Conservation (phyloP, 2,888 invertebrate genomes). For the Dryobotodes eremita region DNA sequence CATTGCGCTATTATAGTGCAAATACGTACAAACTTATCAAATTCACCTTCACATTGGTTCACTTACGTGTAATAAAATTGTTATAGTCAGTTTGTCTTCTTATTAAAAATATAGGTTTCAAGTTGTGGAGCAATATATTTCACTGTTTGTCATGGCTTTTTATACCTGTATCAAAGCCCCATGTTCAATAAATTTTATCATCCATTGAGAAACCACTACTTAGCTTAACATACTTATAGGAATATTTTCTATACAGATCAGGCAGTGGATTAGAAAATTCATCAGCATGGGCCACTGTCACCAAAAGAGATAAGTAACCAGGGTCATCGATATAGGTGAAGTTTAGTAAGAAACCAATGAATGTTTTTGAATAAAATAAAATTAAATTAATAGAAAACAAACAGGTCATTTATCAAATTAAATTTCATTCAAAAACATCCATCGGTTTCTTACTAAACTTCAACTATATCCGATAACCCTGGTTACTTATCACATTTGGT, state of each 20-base stretch:
- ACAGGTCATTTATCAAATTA: too few relatives aligned
- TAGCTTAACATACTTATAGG: constrained; percentile 25
- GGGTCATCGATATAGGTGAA: too few relatives aligned
- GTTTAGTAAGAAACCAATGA: too few relatives aligned
- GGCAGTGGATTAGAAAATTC: constrained; percentile 22
- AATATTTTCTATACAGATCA: constrained; percentile 43
- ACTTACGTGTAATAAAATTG: background rate
- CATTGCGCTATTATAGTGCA: constrained; percentile 1
- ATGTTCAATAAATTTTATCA: constrained; percentile 8
- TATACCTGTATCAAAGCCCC: constrained; percentile 10
- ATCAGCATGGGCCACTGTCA: constrained; percentile 22
- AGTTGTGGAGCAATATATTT: constrained; percentile 8
- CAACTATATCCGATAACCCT: too few relatives aligned
- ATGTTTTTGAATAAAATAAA: too few relatives aligned
- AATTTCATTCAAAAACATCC: too few relatives aligned
- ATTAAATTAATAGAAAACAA: too few relatives aligned
- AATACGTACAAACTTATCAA: constrained; percentile 41
- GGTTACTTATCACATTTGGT: too few relatives aligned
- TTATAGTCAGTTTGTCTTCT: constrained; percentile 9
- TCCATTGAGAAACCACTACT: constrained; percentile 16
- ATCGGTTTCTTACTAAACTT: too few relatives aligned
- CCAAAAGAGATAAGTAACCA: too few relatives aligned
- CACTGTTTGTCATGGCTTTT: constrained; percentile 3
- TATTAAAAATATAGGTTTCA: constrained; percentile 25
- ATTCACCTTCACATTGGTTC: constrained; percentile 12